Conservation (phyloP, 92 coral and sea anemone genomes). For the Umimayanthus chanpuru region DNA sequence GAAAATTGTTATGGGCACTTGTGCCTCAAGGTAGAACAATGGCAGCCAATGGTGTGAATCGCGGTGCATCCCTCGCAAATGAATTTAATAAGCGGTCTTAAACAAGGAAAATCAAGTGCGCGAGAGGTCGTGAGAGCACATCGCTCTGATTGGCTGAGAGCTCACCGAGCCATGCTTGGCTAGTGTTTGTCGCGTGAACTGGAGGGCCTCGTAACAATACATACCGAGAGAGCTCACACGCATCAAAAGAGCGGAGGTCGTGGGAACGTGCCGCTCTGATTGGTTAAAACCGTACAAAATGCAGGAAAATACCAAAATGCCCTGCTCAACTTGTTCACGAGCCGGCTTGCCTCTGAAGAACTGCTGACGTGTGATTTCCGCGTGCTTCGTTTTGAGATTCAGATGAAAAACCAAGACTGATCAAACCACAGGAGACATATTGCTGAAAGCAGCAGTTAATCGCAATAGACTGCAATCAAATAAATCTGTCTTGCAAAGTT, state of each 20-base stretch:
- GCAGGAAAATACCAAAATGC: background rate
- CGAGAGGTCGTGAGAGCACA: conserved; percentile 59
- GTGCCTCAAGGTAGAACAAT: conserved; percentile 37
- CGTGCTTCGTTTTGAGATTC: background rate
- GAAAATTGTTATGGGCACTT: conserved; percentile 48
- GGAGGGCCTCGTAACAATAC: conserved; percentile 47
- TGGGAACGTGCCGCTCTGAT: conserved; percentile 71
- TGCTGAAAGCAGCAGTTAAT: background rate
- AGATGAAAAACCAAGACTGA: background rate
- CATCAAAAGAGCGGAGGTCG: conserved; percentile 52
- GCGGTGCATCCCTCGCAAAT: conserved; percentile 22
- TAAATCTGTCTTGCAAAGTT: background rate
- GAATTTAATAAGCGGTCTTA: conserved; percentile 49
- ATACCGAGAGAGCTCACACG: conserved; percentile 24
- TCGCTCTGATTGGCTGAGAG: conserved; percentile 50
- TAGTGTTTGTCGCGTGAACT: conserved; percentile 59
- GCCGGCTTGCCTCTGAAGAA: background rate
- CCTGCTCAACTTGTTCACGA: conserved; percentile 10
- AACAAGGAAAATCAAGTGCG: conserved; percentile 44
- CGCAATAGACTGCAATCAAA: background rate
- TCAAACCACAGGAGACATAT: background rate
- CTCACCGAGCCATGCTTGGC: conserved; percentile 59
- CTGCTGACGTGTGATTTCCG: background rate
- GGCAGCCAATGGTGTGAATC: conserved; percentile 36
- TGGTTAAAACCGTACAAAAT: conserved; percentile 39